Evolutionary conservation across 2,888 invertebrate genomes (phyloP), one percentile per base, ranked within the genome.

Genomic region (Noctua fimbriata): DNA sequence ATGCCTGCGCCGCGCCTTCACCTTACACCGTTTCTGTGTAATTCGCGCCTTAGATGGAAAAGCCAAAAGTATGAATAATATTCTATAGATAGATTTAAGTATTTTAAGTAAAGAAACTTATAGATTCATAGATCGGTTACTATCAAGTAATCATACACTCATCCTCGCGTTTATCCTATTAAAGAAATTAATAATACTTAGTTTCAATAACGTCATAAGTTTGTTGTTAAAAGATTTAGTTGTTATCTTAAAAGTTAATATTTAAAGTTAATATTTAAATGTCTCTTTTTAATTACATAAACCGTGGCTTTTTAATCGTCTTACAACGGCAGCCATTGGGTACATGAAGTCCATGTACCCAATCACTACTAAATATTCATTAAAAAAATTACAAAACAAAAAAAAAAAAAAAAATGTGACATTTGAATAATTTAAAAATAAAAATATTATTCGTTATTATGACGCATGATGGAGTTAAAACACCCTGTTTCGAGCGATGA

Each of bases 171-270:
- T 78, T 14, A 67, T 32, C 4, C 47, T 63, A 60, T 28, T 36
- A 24, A 66, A 49, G 63, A 67, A 65, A 65, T 73, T 66, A 78
- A 70, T 83, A 79, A 76, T 82, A 76, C 77, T 88, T 83, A 88
- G 41, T 69, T 70, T 24, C 14, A 79, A 79, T 73, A 85, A 72
- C 63, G 49, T 88, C 78, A 80, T 78, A 80, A 82, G 77, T 80
- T 80, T 75, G 47, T 16, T 73, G 65, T 77, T 71, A 16, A 75
- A 87, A 79, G 76, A 74, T 72, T 71, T 63, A 78, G 2, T 83
- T 63, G 1, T 72, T 78, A 16, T 49, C 52, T 69, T 63, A 60
- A 66, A 67, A 69, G 52, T 77, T 69, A 80, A 24, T 16, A n/a
- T n/a, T n/a, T n/a, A n/a, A n/a, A 67, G 55, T 75, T 69, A 79